Percentiles rank a stretch among this genome's conserved stretches.
phyloP scores from a whole-genome alignment of 1,140 invertebrate species.

The Pseudachorutes palmiensis region DNA sequence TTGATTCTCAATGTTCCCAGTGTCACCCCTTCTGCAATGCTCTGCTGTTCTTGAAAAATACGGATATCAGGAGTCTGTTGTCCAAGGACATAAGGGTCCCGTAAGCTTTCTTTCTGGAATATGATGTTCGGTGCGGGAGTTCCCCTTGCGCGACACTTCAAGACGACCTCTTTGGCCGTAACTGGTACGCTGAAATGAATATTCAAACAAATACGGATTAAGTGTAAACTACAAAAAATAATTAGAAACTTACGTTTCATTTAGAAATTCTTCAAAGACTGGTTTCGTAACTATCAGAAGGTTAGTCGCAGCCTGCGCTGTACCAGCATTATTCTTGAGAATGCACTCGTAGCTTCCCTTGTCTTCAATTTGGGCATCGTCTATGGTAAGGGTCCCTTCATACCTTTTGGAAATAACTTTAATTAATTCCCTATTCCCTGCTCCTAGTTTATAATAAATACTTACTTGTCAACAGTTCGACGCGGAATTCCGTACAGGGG shows the following conservation, averaged over 20 bases:
- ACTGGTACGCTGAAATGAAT: constrained; percentile 27
- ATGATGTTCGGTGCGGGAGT: constrained; percentile 63
- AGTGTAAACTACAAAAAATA: background rate
- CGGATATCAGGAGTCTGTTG: constrained; percentile 38
- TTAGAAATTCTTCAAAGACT: constrained; percentile 65
- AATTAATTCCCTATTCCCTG: no score
- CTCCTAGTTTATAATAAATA: constrained; percentile 7
- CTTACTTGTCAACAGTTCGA: constrained; percentile 59
- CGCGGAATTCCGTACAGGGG: constrained; percentile 58
- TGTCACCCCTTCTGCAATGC: constrained; percentile 23
- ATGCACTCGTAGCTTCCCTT: constrained; percentile 70
- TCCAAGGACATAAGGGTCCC: constrained; percentile 35
- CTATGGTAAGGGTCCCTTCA: constrained; percentile 59
- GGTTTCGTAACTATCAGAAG: constrained; percentile 64
- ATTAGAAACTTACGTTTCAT: constrained; percentile 52
- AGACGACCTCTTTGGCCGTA: constrained; percentile 29
- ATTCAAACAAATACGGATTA: background rate
- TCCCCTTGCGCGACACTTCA: constrained; percentile 42
- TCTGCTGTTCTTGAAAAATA: constrained; percentile 39
- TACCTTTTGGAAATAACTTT: constrained; percentile 24
- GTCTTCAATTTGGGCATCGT: constrained; percentile 65
- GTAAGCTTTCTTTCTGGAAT: constrained; percentile 51
- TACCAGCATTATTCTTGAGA: constrained; percentile 70
- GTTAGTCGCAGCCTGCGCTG: constrained; percentile 53
- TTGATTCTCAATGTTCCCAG: constrained; percentile 41